These are phyloP conservation scores for Forpus xanthops DNA, from an alignment of 2,797 vertebrate genomes.

Conservation along the genomic window DNA sequence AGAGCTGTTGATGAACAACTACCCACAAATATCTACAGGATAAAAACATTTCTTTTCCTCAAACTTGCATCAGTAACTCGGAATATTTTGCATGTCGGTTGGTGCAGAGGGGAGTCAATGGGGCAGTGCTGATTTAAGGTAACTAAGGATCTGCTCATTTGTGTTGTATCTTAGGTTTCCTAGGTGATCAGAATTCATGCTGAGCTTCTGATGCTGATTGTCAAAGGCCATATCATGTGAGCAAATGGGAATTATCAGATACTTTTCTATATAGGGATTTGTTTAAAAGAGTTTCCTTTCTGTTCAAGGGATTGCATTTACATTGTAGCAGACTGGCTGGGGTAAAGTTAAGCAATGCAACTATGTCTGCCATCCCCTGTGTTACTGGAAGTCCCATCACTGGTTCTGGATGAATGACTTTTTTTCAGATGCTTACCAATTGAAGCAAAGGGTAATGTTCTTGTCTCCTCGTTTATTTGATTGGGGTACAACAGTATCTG, in stretches of 20 bases:
- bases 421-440: background rate
- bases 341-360: background rate
- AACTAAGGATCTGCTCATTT: background rate
- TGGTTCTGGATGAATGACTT: background rate
- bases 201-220: background rate
- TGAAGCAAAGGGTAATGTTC: background rate
- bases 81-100: background rate
- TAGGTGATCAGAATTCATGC: background rate
- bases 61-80: fast-evolving
- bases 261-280: background rate
- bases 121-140: background rate
- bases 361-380: background rate
- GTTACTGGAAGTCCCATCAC: background rate
- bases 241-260: background rate
- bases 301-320: background rate
- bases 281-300: background rate
- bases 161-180: background rate
- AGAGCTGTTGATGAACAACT: background rate
- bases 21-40: background rate
- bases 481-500: background rate
- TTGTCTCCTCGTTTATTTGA: background rate
- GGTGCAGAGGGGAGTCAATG: background rate
- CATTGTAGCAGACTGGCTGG: background rate
- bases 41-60: background rate
- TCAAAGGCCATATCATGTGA: background rate